phyloP scores from a whole-genome alignment of 1,140 invertebrate species.

The Frieseomelitta varia region DNA sequence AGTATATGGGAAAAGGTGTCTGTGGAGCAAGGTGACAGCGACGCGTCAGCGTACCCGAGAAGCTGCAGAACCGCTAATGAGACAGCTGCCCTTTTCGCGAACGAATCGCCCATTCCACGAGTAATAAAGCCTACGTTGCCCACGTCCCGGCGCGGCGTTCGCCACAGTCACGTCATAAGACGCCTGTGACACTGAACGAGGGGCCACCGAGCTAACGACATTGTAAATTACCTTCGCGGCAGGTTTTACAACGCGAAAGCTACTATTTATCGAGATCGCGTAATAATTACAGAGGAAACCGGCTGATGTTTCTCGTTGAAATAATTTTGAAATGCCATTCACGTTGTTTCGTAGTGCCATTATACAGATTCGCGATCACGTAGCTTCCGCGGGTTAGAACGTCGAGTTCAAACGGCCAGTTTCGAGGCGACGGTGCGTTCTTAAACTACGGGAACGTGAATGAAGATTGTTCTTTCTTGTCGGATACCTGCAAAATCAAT shows the following conservation, averaged over 20 bases:
- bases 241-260: too few relatives aligned
- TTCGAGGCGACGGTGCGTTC: slow-evolving; percentile 33
- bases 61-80: slow-evolving; percentile 59
- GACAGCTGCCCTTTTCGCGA: slow-evolving; percentile 70
- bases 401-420: slow-evolving; percentile 36
- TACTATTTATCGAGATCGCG: background rate
- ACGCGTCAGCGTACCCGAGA: slow-evolving; percentile 42
- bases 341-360: too few relatives aligned
- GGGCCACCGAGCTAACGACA: slow-evolving; percentile 19
- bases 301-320: background rate
- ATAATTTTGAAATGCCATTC: too few relatives aligned
- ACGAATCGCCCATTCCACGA: slow-evolving; percentile 68
- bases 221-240: slow-evolving; percentile 27
- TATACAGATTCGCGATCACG: background rate
- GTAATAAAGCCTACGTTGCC: slow-evolving; percentile 63
- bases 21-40: slow-evolving; percentile 45
- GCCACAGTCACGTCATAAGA: slow-evolving; percentile 34
- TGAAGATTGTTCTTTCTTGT: slow-evolving; percentile 64
- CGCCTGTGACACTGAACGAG: slow-evolving; percentile 21
- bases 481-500: slow-evolving; percentile 34
- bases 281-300: background rate
- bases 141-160: too few relatives aligned
- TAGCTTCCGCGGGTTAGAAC: slow-evolving; percentile 25
- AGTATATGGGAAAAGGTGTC: slow-evolving; percentile 53
- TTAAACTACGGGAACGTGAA: slow-evolving; percentile 69